A percentile compares a stretch with the other conserved stretches of the same genome.
Conservation (phyloP, 2,797 vertebrate species). For the Acanthurus leucopareius region DNA sequence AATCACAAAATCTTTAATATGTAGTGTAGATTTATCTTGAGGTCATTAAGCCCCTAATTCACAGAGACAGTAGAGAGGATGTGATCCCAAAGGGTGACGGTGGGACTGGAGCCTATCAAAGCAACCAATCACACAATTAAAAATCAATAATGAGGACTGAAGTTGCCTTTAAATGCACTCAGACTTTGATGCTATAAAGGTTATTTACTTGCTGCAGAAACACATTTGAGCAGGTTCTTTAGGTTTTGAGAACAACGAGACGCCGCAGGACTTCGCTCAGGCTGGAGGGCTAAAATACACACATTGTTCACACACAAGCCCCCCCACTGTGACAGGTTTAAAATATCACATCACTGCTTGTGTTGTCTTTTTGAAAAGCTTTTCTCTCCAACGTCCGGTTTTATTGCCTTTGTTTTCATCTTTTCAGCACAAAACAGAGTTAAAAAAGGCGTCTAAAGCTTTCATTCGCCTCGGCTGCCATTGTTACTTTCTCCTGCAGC, state of each 20-base stretch:
- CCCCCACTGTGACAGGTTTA: conserved; percentile 48
- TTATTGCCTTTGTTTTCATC: conserved; percentile 64
- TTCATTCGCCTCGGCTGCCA: conserved; percentile 29
- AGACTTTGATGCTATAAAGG: background rate
- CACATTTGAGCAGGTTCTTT: conserved; percentile 13
- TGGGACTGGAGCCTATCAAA: background rate
- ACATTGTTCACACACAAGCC: conserved; percentile 37
- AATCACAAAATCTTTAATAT: conserved; percentile 12
- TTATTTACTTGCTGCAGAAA: conserved; percentile 11
- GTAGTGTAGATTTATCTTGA: conserved; percentile 23
- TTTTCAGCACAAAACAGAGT: conserved; percentile 26
- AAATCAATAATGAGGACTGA: background rate
- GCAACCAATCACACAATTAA: background rate
- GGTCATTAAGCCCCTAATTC: conserved; percentile 18
- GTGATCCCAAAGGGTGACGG: too few species aligned
- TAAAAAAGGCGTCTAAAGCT: conserved; percentile 22
- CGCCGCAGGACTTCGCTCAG: background rate
- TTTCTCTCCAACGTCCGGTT: conserved; percentile 42
- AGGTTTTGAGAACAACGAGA: background rate
- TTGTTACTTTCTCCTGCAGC: conserved; percentile 56
- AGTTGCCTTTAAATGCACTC: background rate
- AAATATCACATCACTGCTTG: conserved; percentile 55
- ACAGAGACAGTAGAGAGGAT: conserved; percentile 3
- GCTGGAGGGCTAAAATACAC: conserved; percentile 17
- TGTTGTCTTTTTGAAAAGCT: conserved; percentile 42